phyloP scores from a whole-genome alignment of 2,113 vertebrate genomes.

The Scortum barcoo region DNA sequence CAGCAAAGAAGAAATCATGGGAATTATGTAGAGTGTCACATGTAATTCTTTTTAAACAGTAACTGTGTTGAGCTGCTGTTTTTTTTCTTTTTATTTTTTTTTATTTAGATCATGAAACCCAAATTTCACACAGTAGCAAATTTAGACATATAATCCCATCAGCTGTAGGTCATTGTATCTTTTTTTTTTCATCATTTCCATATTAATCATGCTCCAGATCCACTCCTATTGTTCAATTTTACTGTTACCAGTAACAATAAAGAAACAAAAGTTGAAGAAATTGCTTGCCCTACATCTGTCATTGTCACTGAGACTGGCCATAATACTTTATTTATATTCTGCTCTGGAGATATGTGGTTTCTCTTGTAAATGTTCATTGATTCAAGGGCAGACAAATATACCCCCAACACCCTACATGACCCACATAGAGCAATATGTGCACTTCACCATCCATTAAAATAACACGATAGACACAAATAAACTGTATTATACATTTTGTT shows the following conservation, averaged over 20 bases:
- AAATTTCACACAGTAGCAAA: constrained; percentile 48
- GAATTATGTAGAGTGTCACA: constrained; percentile 16
- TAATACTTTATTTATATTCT: constrained; percentile 87
- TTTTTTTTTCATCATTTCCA: constrained; percentile 56
- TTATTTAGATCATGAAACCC: constrained; percentile 14
- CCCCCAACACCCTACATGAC: constrained; percentile 82
- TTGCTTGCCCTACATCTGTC: constrained; percentile 87
- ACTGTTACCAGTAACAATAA: constrained; percentile 77
- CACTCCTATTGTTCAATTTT: constrained; percentile 72
- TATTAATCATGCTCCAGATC: constrained; percentile 82
- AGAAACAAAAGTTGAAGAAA: constrained; percentile 84
- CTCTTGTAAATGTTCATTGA: constrained; percentile 85
- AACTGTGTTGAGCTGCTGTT: not conserved
- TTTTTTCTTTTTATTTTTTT: too few species aligned
- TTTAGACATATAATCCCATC: constrained; percentile 48
- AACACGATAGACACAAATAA: constrained; percentile 82
- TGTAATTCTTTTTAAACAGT: constrained; percentile 2
- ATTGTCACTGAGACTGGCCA: constrained; percentile 82
- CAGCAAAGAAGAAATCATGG: constrained; percentile 2
- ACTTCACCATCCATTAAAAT: constrained; percentile 79
- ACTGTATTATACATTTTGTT: constrained; percentile 73
- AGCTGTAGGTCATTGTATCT: constrained; percentile 61
- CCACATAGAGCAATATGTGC: constrained; percentile 81
- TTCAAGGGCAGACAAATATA: constrained; percentile 87
- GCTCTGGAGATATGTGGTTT: constrained; percentile 80